Evolutionary conservation across 2,888 invertebrate species (phyloP), one percentile per base, ranked within the genome.

Genomic region (Lissonota sp.): DNA sequence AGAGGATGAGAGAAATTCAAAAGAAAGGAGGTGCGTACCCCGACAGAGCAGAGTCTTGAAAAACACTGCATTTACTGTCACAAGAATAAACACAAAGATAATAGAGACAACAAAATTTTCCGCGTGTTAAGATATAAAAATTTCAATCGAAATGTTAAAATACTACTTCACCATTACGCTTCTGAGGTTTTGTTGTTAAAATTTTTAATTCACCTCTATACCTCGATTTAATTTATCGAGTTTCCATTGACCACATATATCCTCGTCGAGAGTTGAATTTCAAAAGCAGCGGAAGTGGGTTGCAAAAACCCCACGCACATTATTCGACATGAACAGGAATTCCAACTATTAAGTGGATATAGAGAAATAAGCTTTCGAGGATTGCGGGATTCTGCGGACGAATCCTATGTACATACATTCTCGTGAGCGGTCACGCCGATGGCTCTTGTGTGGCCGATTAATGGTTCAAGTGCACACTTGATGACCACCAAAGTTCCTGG

Each of bases 381-480:
- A 78, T 82, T 79, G 75, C 44, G 71, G 75, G 78, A 75, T 82
- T 82, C 79, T 82, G 81, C 79, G 81, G 81, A 79, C 26, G 26
- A 72, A 75, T 63, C 81, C 79, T 49, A 57, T 55, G 81, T 75
- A 62, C 55, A n/a, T n/a, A n/a, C n/a, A 74, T 74, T 46, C 73
- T 60, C 40, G 67, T 26, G 57, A 71, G 79, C n/a, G 79, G 81
- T 82, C 40, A 51, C 44, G 53, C 66, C 49, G 81, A 71, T 75
- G 72, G 71, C 75, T 67, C 81, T 67, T 14, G 70, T 78, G 81
- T 46, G 74, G 74, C 71, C 71, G 55, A 79, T 82, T 78, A 79
- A 67, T 67, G 49, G 78, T 74, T 67, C 71, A 63, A 67, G 67
- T 44, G 49, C 63, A 66, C 57, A 79, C 81, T 57, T 66, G 66